Percentiles rank a stretch among this genome's conserved stretches.
Conservation (phyloP, 2,888 invertebrate species). For the Adelognathus sp. region DNA sequence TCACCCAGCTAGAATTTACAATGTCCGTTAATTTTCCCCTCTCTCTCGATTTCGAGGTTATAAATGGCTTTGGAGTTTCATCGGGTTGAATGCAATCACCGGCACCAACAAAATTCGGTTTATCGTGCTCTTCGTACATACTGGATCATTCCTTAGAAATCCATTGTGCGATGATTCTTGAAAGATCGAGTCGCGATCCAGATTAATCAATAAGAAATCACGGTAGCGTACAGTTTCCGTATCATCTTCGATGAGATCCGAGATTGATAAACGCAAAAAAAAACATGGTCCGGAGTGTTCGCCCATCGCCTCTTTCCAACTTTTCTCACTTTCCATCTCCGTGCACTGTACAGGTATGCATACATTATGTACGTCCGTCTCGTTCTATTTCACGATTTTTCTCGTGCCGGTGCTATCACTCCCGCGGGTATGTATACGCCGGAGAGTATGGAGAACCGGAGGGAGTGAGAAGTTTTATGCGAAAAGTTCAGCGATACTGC, state of each 20-base stretch:
- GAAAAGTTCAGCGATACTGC: conserved; percentile 53
- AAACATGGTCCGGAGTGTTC: too few species aligned
- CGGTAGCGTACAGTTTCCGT: too few species aligned
- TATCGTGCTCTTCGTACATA: neutral
- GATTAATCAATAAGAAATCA: too few species aligned
- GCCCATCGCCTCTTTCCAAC: too few species aligned
- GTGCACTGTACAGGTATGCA: neutral
- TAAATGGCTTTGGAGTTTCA: neutral
- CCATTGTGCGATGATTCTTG: too few species aligned
- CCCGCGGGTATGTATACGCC: conserved; percentile 27
- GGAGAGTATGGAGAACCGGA: neutral
- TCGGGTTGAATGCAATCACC: neutral
- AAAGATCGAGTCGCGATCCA: too few species aligned
- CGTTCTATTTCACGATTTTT: conserved; percentile 9
- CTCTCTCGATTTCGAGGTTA: neutral
- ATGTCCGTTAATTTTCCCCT: neutral
- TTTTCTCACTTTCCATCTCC: neutral
- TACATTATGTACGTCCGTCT: neutral
- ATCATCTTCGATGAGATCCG: too few species aligned
- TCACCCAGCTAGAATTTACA: neutral
- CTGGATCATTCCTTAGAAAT: too few species aligned
- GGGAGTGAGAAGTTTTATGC: conserved; percentile 51
- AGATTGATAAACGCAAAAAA: too few species aligned
- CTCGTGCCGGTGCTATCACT: conserved; percentile 27
- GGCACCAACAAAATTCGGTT: neutral